Percentiles rank a stretch among this genome's conserved stretches.
These are phyloP conservation scores for Agrotis clavis DNA, from an alignment of 2,888 invertebrate genomes.

Conservation along the genomic window DNA sequence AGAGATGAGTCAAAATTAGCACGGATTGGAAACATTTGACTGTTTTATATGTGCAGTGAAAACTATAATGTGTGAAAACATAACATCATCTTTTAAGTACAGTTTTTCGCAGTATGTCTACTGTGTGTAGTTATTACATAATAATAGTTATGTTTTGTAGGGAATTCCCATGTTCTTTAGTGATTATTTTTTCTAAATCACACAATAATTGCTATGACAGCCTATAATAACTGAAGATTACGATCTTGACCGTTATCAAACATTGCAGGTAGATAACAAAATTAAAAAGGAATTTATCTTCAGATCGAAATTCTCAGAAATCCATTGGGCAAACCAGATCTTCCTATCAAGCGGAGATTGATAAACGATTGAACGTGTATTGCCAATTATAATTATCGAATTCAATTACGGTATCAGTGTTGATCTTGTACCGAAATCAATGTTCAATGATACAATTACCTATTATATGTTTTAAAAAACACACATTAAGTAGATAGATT, in stretches of 20 bases:
- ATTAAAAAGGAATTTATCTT: slow-evolving; percentile 38
- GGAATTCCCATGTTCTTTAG: neutral
- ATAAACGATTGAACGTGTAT: slow-evolving; percentile 58
- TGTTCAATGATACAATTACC: slow-evolving; percentile 32
- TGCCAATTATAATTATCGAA: slow-evolving; percentile 61
- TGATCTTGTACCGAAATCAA: slow-evolving; percentile 52
- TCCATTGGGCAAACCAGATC: slow-evolving; percentile 33
- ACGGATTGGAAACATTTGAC: neutral
- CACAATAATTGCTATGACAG: slow-evolving; percentile 37
- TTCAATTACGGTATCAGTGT: slow-evolving; percentile 60
- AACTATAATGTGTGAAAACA: neutral
- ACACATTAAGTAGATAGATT: slow-evolving; percentile 9
- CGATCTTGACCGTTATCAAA: slow-evolving; percentile 43
- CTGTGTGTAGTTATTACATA: neutral
- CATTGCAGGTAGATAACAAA: slow-evolving; percentile 39
- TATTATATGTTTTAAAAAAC: slow-evolving; percentile 26
- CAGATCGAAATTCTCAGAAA: slow-evolving; percentile 49
- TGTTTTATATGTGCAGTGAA: neutral
- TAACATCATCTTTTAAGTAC: neutral
- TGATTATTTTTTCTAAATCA: slow-evolving; percentile 1
- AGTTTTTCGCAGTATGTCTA: too few species aligned
- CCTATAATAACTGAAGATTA: slow-evolving; percentile 46
- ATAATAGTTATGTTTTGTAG: neutral
- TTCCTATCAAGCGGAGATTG: slow-evolving; percentile 46
- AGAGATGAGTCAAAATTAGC: neutral